These are phyloP conservation scores for Atherix ibis DNA, from an alignment of 2,888 invertebrate species.

Conservation along the genomic window DNA sequence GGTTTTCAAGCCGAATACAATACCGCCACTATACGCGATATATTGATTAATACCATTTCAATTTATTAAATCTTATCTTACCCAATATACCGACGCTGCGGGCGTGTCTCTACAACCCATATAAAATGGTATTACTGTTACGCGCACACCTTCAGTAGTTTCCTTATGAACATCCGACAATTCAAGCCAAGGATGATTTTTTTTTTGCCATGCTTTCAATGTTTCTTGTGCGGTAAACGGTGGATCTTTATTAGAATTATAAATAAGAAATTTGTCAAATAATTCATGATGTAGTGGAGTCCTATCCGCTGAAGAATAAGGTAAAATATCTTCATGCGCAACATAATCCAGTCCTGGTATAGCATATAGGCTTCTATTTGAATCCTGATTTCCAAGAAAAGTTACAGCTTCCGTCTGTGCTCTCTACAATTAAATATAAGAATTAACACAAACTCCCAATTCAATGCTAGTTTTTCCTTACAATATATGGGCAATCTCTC, in stretches of 20 bases:
- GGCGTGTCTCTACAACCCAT: conserved; percentile 91
- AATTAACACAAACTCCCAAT: neutral
- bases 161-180: conserved; percentile 93
- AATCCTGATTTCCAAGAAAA: conserved; percentile 91
- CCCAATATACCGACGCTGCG: conserved; percentile 78
- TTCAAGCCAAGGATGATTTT: conserved; percentile 94
- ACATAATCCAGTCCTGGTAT: conserved; percentile 97
- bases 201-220: conserved; percentile 87
- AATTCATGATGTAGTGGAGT: conserved; percentile 88
- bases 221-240: conserved; percentile 81
- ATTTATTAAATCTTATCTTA: too few relatives aligned
- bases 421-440: conserved; percentile 36
- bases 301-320: conserved; percentile 77
- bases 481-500: conserved; percentile 86
- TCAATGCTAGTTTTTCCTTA: conserved; percentile 12
- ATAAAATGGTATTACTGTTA: conserved; percentile 97
- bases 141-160: conserved; percentile 87
- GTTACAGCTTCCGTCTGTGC: conserved; percentile 98
- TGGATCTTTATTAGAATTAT: conserved; percentile 64
- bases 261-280: conserved; percentile 85
- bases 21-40: conserved; percentile 73
- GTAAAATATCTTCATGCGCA: conserved; percentile 93
- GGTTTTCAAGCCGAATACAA: conserved; percentile 90
- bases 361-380: conserved; percentile 84
- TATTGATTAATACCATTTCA: too few relatives aligned